These are phyloP conservation scores for Lydus trimaculatus DNA, from an alignment of 2,888 invertebrate genomes.

Conservation along the genomic window DNA sequence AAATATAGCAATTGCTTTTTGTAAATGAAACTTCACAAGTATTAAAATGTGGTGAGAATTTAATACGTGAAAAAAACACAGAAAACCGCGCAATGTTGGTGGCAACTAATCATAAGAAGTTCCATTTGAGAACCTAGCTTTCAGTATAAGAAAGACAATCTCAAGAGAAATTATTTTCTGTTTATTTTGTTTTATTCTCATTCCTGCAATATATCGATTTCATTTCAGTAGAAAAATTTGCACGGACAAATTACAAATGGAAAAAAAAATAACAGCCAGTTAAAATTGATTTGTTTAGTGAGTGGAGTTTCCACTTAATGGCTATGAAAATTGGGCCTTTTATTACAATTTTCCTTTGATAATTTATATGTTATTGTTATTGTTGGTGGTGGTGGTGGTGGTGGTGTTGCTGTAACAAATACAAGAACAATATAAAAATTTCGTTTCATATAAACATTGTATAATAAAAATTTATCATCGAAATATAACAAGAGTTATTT, in stretches of 20 bases:
- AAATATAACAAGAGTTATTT: background rate
- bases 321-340: background rate
- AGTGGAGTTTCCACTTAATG: background rate
- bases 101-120: constrained; percentile 12
- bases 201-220: constrained; percentile 1
- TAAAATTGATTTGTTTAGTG: constrained; percentile 2
- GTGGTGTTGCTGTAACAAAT: background rate
- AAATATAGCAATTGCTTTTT: background rate
- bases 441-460: background rate
- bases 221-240: background rate
- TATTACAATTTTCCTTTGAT: background rate
- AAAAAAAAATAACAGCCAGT: background rate
- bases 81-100: background rate
- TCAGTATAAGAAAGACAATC: constrained; percentile 2
- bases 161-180: constrained; percentile 10
- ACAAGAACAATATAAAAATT: background rate
- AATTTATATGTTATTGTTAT: background rate
- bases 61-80: background rate
- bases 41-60: constrained; percentile 9
- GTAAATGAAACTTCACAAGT: constrained; percentile 4
- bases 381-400: too few relatives aligned
- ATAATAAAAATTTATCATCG: background rate
- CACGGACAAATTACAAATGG: constrained; percentile 6
- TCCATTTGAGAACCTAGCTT: constrained; percentile 5
- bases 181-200: background rate